Evolutionary conservation across 2,888 invertebrate genomes (phyloP).

Genomic region (Chesias legatella): DNA sequence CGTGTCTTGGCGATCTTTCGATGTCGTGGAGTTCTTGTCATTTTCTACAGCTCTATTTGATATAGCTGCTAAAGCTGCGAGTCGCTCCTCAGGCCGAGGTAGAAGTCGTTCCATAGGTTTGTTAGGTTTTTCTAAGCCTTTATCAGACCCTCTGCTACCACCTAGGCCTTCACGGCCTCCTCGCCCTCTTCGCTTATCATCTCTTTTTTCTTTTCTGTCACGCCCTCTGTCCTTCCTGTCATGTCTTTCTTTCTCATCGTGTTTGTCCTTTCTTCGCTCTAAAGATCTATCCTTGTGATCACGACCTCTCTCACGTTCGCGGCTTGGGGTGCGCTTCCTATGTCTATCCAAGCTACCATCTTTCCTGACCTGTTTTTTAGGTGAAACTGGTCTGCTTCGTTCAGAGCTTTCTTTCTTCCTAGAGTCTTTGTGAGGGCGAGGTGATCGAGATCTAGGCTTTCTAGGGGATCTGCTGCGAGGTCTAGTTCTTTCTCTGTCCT

Average conservation of each 20-base stretch:
- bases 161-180: conserved; percentile 66
- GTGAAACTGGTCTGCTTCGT: conserved; percentile 72
- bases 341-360: conserved; percentile 67
- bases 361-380: conserved; percentile 65
- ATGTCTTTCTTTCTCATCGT: conserved; percentile 80
- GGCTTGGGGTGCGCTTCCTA: conserved; percentile 61
- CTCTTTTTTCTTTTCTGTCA: conserved; percentile 79
- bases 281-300: conserved; percentile 73
- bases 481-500: conserved; percentile 74
- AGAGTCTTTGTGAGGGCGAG: conserved; percentile 65
- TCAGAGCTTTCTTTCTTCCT: conserved; percentile 73
- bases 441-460: conserved; percentile 70
- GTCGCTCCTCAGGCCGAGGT: conserved; percentile 82
- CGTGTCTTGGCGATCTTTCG: conserved; percentile 70
- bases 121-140: conserved; percentile 82
- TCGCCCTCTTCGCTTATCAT: conserved; percentile 71
- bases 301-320: conserved; percentile 77
- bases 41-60: conserved; percentile 68
- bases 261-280: conserved; percentile 75
- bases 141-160: conserved; percentile 63
- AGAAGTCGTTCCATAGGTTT: conserved; percentile 82
- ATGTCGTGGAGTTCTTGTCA: conserved; percentile 68
- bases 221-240: conserved; percentile 87
- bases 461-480: conserved; percentile 72
- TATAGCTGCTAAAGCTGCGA: conserved; percentile 80